Evolutionary conservation across 1,140 invertebrate genomes (phyloP).

Genomic region (Polypedilum pembai): DNA sequence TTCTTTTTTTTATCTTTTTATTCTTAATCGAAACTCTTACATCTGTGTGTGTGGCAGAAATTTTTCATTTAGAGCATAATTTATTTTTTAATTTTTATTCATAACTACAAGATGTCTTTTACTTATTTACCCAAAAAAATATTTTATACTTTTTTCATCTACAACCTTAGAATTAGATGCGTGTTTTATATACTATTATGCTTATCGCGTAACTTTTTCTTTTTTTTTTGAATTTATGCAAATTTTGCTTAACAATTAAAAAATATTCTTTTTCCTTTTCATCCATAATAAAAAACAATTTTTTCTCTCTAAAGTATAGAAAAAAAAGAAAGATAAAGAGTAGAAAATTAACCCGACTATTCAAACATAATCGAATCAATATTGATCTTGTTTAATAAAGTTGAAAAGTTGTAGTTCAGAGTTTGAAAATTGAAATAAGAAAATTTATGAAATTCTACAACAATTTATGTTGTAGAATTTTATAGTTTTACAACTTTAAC

Average conservation of each 20-base stretch:
- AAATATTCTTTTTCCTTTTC: no score
- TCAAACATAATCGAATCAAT: no score
- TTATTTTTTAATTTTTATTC: background rate
- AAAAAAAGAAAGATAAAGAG: no score
- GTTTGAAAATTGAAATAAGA: no score
- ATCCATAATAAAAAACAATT: no score
- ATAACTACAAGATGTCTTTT: conserved; percentile 9
- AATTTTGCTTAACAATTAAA: background rate
- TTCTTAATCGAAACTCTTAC: background rate
- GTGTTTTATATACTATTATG: conserved; percentile 9
- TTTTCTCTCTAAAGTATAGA: no score
- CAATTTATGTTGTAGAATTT: no score
- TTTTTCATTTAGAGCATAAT: background rate
- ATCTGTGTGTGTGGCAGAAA: background rate
- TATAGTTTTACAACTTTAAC: no score
- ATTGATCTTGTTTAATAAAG: no score
- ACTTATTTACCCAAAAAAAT: conserved; percentile 17
- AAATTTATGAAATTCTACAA: no score
- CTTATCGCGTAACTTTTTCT: background rate
- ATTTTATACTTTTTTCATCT: conserved; percentile 14
- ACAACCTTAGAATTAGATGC: conserved; percentile 5
- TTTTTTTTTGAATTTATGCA: background rate
- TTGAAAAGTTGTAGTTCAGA: no score
- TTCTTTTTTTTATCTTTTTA: background rate
- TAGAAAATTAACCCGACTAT: no score